A percentile compares a stretch with the other conserved stretches of the same genome.
Conservation (phyloP, 2,113 vertebrate genomes). For the Rousettus leschenaultii region DNA sequence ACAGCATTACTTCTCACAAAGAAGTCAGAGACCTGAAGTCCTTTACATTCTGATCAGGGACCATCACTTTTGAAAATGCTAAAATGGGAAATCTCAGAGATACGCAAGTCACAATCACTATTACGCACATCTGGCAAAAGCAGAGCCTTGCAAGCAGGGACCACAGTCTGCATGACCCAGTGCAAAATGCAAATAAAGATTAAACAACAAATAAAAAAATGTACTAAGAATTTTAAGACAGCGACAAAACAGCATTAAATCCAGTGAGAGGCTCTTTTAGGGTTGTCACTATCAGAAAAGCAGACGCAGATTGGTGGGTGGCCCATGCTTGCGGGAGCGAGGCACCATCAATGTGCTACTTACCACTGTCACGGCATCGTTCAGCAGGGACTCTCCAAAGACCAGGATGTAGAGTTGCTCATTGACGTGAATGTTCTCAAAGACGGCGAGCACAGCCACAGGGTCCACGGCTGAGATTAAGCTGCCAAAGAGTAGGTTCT, state of each 20-base stretch:
- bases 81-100: neutral
- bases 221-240: neutral
- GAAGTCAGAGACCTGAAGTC: neutral
- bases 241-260: neutral
- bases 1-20: neutral
- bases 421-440: conserved; percentile 96
- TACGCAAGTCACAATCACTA: neutral
- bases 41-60: neutral
- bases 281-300: neutral
- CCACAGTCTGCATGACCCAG: no score
- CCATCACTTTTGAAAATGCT: neutral
- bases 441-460: conserved; percentile 93
- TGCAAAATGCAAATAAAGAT: neutral
- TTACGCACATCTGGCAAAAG: neutral
- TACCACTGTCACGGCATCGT: conserved; percentile 98
- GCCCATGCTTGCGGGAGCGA: accelerated
- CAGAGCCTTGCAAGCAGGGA: neutral
- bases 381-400: conserved; percentile 97
- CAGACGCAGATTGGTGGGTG: neutral
- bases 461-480: conserved; percentile 98
- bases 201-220: neutral
- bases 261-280: neutral
- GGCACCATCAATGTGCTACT: conserved; percentile 73
- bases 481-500: conserved; percentile 95
- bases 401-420: conserved; percentile 98